Evolutionary conservation across 2,888 invertebrate species (phyloP), one percentile per base, ranked within the genome.

Genomic region (Eupithecia insigniata): DNA sequence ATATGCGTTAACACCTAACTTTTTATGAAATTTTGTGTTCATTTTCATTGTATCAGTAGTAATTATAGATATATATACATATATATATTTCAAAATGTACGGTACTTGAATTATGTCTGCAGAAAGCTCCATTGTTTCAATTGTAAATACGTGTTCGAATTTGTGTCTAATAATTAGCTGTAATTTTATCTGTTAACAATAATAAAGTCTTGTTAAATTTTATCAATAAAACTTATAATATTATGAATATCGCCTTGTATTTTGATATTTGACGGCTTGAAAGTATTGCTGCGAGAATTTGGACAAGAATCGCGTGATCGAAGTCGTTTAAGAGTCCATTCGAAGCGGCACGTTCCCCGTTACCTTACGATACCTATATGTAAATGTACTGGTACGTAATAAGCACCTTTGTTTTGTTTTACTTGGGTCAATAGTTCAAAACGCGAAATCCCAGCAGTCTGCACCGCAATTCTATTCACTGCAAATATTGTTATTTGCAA

Each of bases 221-320:
- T 22, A 22, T 51, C 12, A 51, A 10, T 51, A 22, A 51, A 51
- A 22, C n/a, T n/a, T n/a, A n/a, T 51, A 22, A 46, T n/a, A n/a
- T 8, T 60, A 60, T 36, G 62, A 22, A 62, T 22, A 22, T n/a
- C 34, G 32, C 62, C 62, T 36, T 62, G 12, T 12, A 22, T 26
- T 70, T 55, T 66, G 34, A 64, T 72, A 72, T 79, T 79, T 73
- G 72, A 70, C 66, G 71, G 73, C 74, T 78, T 66, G 61, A 60
- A 67, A 66, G 65, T 67, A 73, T 73, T 75, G 66, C 71, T 72
- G 65, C 74, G 72, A 77, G 82, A 82, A 86, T 87, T 84, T 76
- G 83, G 83, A 82, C 83, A 86, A 83, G 81, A 83, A 83, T 92
- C 86, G 92, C 92, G 90, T 92, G 91, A 85, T 88, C 82, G 70